Conservation (phyloP, 2,888 invertebrate species). For the Drosophila emarginata region DNA sequence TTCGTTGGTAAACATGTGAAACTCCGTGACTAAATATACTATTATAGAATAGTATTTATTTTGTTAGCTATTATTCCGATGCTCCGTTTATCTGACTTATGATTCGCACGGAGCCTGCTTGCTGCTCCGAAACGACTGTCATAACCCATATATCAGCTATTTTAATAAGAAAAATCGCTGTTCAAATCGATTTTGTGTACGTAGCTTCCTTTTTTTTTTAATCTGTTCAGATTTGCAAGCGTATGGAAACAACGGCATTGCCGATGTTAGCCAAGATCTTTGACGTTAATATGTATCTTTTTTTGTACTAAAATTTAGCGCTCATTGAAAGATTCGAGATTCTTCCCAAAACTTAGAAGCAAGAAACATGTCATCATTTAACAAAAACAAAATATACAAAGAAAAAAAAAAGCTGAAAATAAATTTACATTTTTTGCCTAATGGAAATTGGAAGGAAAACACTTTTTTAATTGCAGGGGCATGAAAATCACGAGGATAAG, state of each 20-base stretch:
- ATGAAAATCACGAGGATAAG: not conserved
- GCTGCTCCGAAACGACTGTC: not conserved
- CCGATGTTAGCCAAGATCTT: not conserved
- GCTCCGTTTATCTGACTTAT: not conserved
- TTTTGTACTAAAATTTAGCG: conserved; percentile 2
- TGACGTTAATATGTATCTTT: not conserved
- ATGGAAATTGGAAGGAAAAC: not conserved
- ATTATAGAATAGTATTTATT: not conserved
- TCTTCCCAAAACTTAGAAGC: conserved; percentile 15
- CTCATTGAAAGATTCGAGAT: not conserved
- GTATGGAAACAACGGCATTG: not conserved
- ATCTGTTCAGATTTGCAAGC: not conserved
- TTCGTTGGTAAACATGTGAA: too few relatives aligned
- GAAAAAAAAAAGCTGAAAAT: conserved; percentile 7
- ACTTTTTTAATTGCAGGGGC: not conserved
- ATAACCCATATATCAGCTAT: too few relatives aligned
- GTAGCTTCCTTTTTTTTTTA: not conserved
- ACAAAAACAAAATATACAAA: conserved; percentile 14
- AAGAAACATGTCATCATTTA: conserved; percentile 32
- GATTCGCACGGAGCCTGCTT: too few relatives aligned
- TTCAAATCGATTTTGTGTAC: not conserved
- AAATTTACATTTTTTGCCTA: not conserved
- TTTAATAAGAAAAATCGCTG: not conserved
- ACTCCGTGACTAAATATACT: not conserved
- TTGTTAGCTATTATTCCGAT: not conserved